phyloP scores from a whole-genome alignment of 2,888 invertebrate genomes.

The Amiota communis region DNA sequence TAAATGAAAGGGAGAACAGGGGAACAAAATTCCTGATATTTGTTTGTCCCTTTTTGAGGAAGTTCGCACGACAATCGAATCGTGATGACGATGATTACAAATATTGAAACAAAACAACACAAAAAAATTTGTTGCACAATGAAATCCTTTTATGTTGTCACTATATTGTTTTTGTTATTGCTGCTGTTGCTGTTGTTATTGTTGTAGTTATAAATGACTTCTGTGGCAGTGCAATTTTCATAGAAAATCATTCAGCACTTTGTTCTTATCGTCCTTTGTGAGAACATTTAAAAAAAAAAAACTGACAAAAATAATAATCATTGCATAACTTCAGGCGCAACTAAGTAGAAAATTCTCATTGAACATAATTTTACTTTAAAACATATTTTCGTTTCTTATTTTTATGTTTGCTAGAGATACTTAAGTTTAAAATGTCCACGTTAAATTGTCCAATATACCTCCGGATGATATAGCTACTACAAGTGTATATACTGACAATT shows the following conservation, averaged over 20 bases:
- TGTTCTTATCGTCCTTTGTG: background rate
- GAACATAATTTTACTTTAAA: too few relatives aligned
- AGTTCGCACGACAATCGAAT: background rate
- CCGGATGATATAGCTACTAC: too few relatives aligned
- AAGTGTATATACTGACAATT: too few relatives aligned
- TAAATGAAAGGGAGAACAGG: background rate
- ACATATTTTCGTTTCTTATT: too few relatives aligned
- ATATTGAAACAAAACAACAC: background rate
- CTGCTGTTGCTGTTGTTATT: background rate
- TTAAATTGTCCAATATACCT: too few relatives aligned
- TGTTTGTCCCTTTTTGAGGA: background rate
- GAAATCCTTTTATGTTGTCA: background rate
- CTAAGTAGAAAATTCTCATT: background rate
- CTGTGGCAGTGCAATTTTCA: background rate
- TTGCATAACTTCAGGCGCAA: conserved; percentile 47
- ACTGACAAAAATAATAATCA: conserved; percentile 35
- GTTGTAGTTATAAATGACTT: conserved; percentile 1
- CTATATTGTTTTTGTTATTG: background rate
- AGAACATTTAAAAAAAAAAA: conserved; percentile 48
- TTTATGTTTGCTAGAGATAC: too few relatives aligned
- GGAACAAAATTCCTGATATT: background rate
- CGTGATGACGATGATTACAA: conserved; percentile 8
- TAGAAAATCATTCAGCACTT: background rate
- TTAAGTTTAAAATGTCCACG: too few relatives aligned
- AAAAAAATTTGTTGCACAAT: background rate